Percentiles rank a stretch among this genome's conserved stretches.
Evolutionary conservation across 1,140 invertebrate genomes (phyloP).

Genomic region (Pinna nobilis): DNA sequence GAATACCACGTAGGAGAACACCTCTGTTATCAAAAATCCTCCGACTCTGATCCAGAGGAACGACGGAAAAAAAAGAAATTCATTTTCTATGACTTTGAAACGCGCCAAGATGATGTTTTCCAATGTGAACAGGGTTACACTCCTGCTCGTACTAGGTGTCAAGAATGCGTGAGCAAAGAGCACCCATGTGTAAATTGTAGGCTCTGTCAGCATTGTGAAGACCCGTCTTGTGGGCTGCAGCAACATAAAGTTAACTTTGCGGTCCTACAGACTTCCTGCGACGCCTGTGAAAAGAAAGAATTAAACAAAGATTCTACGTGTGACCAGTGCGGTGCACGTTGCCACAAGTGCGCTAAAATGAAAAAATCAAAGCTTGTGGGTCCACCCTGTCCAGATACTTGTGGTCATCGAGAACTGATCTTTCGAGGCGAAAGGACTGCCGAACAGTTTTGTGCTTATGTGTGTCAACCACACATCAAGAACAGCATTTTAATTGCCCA

Average conservation of each 20-base stretch:
- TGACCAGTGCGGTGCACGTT: constrained; percentile 28
- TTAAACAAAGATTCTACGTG: constrained; percentile 23
- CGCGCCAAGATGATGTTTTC: constrained; percentile 10
- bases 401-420: constrained; percentile 4
- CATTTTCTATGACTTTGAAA: constrained; percentile 21
- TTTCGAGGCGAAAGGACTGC: constrained; percentile 1
- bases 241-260: constrained; percentile 38
- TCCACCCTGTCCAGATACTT: constrained; percentile 22
- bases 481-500: constrained; percentile 26
- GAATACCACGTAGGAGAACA: constrained; percentile 16
- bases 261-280: constrained; percentile 31
- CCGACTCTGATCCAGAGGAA: constrained; percentile 11
- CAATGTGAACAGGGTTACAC: constrained; percentile 28
- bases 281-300: constrained; percentile 25
- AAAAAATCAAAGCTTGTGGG: constrained; percentile 17
- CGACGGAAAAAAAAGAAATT: constrained; percentile 7
- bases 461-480: constrained; percentile 19
- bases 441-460: constrained; percentile 31
- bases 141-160: constrained; percentile 13
- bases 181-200: constrained; percentile 19
- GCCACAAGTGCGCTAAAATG: constrained; percentile 21
- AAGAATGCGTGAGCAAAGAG: neutral
- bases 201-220: constrained; percentile 21
- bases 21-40: constrained; percentile 23
- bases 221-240: constrained; percentile 16